Percentiles rank a stretch among this genome's conserved stretches.
phyloP scores from a whole-genome alignment of 2,113 vertebrate genomes.

The Lontra canadensis region DNA sequence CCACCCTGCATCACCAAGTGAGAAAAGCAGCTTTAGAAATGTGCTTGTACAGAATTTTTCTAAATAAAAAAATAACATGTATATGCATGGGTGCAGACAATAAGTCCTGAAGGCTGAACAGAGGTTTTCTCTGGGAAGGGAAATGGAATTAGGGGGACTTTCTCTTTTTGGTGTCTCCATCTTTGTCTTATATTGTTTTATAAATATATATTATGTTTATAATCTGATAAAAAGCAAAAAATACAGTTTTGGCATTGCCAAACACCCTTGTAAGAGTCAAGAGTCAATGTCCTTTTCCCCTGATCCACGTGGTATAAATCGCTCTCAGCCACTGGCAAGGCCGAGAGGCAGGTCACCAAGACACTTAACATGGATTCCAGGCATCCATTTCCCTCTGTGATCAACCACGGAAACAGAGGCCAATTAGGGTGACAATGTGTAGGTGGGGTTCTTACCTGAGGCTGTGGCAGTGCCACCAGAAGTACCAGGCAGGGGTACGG shows the following conservation, averaged over 20 bases:
- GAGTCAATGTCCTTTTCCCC: background rate
- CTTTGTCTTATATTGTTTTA: background rate
- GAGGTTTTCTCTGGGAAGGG: background rate
- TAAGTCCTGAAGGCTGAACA: background rate
- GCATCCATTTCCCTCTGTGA: background rate
- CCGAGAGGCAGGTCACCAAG: background rate
- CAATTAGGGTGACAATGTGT: background rate
- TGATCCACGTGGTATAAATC: background rate
- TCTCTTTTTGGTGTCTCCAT: background rate
- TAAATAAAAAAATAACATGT: background rate
- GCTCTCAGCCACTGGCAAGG: background rate
- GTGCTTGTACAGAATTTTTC: background rate
- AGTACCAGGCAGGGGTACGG: no score
- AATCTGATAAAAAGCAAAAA: background rate
- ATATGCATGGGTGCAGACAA: background rate
- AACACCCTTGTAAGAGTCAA: background rate
- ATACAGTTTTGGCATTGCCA: background rate
- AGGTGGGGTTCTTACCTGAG: background rate
- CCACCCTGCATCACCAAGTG: background rate
- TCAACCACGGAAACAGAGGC: background rate
- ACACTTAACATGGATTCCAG: background rate
- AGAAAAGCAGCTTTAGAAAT: background rate
- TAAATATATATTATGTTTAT: background rate
- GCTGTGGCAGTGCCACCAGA: rapidly evolving
- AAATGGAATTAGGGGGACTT: background rate